Conservation (phyloP, 2,113 vertebrate species). For the Ia io region DNA sequence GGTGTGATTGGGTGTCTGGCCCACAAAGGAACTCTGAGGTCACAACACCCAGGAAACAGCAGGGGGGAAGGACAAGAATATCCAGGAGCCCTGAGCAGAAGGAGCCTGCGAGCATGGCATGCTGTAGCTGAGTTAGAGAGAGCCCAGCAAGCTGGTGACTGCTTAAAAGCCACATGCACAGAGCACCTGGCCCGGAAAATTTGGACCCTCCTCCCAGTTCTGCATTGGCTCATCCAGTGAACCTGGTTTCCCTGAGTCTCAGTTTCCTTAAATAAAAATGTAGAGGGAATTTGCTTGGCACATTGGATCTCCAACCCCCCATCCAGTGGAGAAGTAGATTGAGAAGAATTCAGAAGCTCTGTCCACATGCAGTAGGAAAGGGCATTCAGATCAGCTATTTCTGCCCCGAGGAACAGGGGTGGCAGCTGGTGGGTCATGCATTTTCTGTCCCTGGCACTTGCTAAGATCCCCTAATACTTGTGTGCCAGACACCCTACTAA, state of each 20-base stretch:
- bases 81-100: not conserved
- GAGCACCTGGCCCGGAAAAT: not conserved
- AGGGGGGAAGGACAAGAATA: not conserved
- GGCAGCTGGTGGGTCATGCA: fast-evolving
- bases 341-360: not conserved
- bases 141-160: too few relatives aligned
- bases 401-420: not conserved
- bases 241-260: not conserved
- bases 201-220: not conserved
- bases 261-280: not conserved
- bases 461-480: not conserved
- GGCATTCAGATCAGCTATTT: not conserved
- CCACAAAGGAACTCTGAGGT: not conserved
- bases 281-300: not conserved
- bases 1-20: not conserved
- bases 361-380: not conserved
- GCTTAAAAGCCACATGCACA: fast-evolving
- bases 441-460: not conserved
- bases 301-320: too few relatives aligned
- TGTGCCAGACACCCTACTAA: not conserved
- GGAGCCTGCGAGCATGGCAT: fast-evolving
- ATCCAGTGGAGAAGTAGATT: not conserved
- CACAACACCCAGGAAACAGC: not conserved
- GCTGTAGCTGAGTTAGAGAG: too few relatives aligned
- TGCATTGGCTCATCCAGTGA: not conserved